These are phyloP conservation scores for Phocides pigmalion DNA, from an alignment of 1,140 invertebrate species.

Conservation along the genomic window DNA sequence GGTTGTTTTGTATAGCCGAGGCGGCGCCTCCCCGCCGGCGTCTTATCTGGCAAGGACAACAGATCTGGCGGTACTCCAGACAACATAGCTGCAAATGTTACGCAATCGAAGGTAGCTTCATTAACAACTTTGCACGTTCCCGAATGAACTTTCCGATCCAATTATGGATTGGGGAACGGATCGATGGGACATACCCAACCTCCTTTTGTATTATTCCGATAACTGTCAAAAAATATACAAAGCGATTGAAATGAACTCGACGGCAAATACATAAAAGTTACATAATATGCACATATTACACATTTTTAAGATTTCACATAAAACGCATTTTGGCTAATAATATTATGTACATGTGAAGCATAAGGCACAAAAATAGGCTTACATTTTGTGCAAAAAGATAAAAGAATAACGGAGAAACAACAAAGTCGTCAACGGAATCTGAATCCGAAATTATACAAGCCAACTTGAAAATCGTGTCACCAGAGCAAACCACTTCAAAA, in stretches of 20 bases:
- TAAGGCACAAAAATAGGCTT: no score
- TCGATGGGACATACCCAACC: neutral
- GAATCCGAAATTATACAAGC: conserved; percentile 28
- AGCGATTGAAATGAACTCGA: no score
- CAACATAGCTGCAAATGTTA: conserved; percentile 31
- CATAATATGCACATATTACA: no score
- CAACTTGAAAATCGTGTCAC: conserved; percentile 32
- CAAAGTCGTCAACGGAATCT: conserved; percentile 16
- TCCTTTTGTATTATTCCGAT: neutral
- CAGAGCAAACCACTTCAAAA: conserved; percentile 31
- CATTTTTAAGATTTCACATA: no score
- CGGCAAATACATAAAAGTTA: no score
- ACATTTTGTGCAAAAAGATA: neutral
- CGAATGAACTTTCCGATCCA: conserved; percentile 27
- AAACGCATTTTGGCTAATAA: no score
- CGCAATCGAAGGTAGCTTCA: conserved; percentile 31
- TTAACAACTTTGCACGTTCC: conserved; percentile 33
- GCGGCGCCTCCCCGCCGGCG: conserved; percentile 18
- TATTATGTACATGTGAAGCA: no score
- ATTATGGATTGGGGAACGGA: conserved; percentile 19
- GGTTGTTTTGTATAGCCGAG: conserved; percentile 30
- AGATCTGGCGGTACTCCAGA: conserved; percentile 34
- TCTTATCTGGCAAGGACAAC: conserved; percentile 29
- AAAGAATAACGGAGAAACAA: conserved; percentile 1
- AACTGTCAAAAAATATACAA: no score